Percentiles rank a stretch among this genome's conserved stretches.
These are phyloP conservation scores for Palloptera scutellata DNA, from an alignment of 2,888 invertebrate species.

Conservation along the genomic window DNA sequence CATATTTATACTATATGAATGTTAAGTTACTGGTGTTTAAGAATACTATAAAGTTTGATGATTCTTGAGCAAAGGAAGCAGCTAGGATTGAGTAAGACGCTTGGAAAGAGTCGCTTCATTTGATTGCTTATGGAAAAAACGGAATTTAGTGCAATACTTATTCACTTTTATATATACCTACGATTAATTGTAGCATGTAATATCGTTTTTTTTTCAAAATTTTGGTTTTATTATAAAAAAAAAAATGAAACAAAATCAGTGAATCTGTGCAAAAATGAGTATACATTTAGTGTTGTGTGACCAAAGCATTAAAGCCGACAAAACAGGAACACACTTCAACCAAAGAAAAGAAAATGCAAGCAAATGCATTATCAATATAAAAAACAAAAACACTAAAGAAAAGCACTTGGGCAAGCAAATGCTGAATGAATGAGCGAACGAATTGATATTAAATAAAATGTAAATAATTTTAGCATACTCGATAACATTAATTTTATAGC, in stretches of 20 bases:
- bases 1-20: too few relatives aligned
- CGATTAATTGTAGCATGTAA: neutral
- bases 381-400: neutral
- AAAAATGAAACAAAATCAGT: neutral
- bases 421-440: neutral
- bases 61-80: too few relatives aligned
- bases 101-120: too few relatives aligned
- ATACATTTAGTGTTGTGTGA: slow-evolving; percentile 6
- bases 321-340: neutral
- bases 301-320: neutral
- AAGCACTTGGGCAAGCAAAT: neutral
- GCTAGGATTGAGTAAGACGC: too few relatives aligned
- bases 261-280: neutral
- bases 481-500: slow-evolving; percentile 29
- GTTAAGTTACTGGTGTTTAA: too few relatives aligned
- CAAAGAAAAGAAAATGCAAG: neutral
- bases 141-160: neutral
- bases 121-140: too few relatives aligned
- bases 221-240: neutral
- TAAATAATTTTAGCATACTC: slow-evolving; percentile 27
- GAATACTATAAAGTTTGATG: too few relatives aligned
- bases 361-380: slow-evolving; percentile 14
- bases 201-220: neutral
- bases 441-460: slow-evolving; percentile 28
- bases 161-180: neutral